Conservation (phyloP, 2,888 invertebrate species). For the Monochamus alternatus region DNA sequence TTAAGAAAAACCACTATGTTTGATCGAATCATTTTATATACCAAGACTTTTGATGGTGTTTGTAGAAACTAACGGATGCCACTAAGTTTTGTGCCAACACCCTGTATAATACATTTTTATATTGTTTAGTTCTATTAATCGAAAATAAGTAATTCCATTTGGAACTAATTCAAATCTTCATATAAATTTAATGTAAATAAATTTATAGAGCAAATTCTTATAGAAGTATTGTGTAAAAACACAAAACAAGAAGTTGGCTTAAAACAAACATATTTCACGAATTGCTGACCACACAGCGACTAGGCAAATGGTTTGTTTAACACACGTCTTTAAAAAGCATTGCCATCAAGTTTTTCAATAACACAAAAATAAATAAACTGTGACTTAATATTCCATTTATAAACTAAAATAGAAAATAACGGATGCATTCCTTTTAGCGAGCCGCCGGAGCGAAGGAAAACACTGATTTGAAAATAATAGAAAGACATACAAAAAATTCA, state of each 20-base stretch:
- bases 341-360: constrained; percentile 17
- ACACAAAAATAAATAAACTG: constrained; percentile 33
- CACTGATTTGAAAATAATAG: constrained; percentile 51
- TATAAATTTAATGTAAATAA: background rate
- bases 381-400: constrained; percentile 36
- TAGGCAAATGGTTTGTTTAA: constrained; percentile 17
- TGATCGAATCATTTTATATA: too few species aligned
- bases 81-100: too few species aligned
- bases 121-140: background rate
- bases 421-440: constrained; percentile 28
- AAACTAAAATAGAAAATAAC: constrained; percentile 28
- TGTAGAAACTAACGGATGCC: too few species aligned
- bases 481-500: constrained; percentile 48
- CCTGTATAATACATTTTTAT: too few species aligned
- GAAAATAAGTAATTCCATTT: background rate
- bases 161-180: background rate
- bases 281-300: constrained; percentile 21
- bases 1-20: too few species aligned
- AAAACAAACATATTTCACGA: constrained; percentile 21
- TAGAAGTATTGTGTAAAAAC: background rate
- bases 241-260: constrained; percentile 1
- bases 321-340: constrained; percentile 15
- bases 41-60: too few species aligned
- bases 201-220: too few species aligned
- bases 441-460: constrained; percentile 17